Evolutionary conservation across 2,888 invertebrate genomes (phyloP), one percentile per base, ranked within the genome.

Genomic region (Neria commutata): DNA sequence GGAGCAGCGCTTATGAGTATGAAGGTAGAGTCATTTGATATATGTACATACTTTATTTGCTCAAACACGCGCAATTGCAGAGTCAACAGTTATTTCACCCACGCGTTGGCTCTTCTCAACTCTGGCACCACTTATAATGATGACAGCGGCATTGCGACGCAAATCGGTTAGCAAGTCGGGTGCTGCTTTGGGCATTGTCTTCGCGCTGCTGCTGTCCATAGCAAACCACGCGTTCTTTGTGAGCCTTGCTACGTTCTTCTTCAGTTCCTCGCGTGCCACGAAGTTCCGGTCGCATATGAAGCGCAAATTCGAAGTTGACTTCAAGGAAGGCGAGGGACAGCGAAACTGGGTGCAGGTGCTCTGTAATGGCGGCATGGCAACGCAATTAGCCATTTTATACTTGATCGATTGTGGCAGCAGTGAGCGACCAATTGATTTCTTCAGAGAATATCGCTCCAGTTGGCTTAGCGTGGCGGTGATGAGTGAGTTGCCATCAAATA

Each of bases 291-390:
- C 86, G 1, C 80, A 87, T 55, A 77, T 85, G 49, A 92, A 92
- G 74, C 83, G 82, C 58, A 88, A 88, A 73, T 77, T 92, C 54
- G 94, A 94, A 76, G 85, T 84, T 48, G 89, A 92, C 71, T 91
- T 88, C 70, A 91, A 91, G 82, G 91, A 91, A 89, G 80, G 79
- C 23, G 92, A 92, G 71, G 93, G 94, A 0, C 91, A 92, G 78
- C 86, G 95, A 62, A 92, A 90, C 77, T 95, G 95, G 94, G 83
- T 93, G 14, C 95, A 95, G 82, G 94, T 94, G 5, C 78, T 95
- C 0, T 94, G 94, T 76, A 95, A 95, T 83, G 91, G 76, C 1
- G 94, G 94, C n/a, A 90, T 94, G 87, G 92, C 93, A 17, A 86
- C 90, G 0, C 89, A 91, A 72, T 81, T 94, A 50, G 90, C 89